Evolutionary conservation across 2,888 invertebrate genomes (phyloP).

Genomic region (Hymenopus coronatus): DNA sequence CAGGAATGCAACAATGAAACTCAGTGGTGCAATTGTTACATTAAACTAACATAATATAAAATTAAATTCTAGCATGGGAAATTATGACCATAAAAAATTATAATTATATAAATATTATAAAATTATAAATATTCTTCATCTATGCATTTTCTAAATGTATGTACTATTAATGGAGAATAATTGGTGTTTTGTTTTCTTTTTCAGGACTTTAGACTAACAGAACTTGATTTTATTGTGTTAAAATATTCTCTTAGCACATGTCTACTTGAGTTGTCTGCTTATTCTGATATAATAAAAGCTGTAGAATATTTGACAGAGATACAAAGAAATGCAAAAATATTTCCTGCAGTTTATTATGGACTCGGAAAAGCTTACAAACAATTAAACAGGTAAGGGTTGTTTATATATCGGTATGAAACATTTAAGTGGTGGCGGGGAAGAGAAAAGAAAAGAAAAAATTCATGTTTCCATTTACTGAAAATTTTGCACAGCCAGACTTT

Average conservation of each 20-base stretch:
- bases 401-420: too few species aligned
- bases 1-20: too few species aligned
- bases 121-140: too few species aligned
- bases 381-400: slow-evolving; percentile 27
- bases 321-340: slow-evolving; percentile 9
- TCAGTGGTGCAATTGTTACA: too few species aligned
- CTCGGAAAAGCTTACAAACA: slow-evolving; percentile 22
- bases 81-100: too few species aligned
- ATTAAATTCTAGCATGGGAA: too few species aligned
- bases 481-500: too few species aligned
- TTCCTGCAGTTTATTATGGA: slow-evolving; percentile 29
- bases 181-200: background rate
- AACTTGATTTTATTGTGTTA: slow-evolving; percentile 15
- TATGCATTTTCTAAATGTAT: background rate
- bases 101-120: too few species aligned
- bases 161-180: background rate
- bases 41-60: too few species aligned
- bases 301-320: slow-evolving; percentile 16
- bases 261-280: slow-evolving; percentile 8
- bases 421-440: too few species aligned
- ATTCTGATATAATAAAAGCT: slow-evolving; percentile 17
- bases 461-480: too few species aligned
- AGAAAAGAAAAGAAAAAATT: too few species aligned
- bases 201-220: background rate
- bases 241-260: slow-evolving; percentile 8